Evolutionary conservation across 1,140 invertebrate genomes (phyloP), one percentile per base, ranked within the genome.

Genomic region (Heliconius hewitsoni): DNA sequence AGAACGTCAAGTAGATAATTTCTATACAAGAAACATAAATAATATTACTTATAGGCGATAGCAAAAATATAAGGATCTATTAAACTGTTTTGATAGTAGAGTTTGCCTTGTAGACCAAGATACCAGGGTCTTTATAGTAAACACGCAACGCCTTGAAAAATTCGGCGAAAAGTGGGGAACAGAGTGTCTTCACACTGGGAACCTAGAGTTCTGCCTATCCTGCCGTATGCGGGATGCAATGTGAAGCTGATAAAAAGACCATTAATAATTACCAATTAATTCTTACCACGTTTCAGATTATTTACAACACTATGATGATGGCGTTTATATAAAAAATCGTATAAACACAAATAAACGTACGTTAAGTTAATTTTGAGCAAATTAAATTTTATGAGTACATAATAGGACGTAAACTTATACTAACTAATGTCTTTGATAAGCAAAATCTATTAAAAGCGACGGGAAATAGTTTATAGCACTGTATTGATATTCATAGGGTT

Each of bases 11-110:
- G 60, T 66, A 66, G 9, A 16, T 30, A 16, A 30, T 60, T 75
- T 75, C 30, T 75, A 76, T 19, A 60, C 16, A 50, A 42, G 13
- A 76, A 46, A 18, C 39, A 27, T 0, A 66, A 39, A 75, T 39
- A 46, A 75, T 70, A 76, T 66, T 16, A 66, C 23, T 19, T 57
- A 23, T n/a, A 57, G 3, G 50, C 74, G 39, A 76, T 70, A 50
- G 18, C 42, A 70, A 27, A 76, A 76, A 52, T 76, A 76, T 55
- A 76, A 46, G 57, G 39, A 50, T 5, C 74, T 71, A 71, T 76
- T 70, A 76, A 76, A 46, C 74, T 71, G 60, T 71, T 39, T 76
- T 50, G 74, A 70, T 76, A 76, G 13, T 23, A 27, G 16, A 60
- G 66, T 71, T 76, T 70, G 57, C 37, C 66, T 46, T 66, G 60